phyloP scores from a whole-genome alignment of 2,113 vertebrate species.

The Spea bombifrons region DNA sequence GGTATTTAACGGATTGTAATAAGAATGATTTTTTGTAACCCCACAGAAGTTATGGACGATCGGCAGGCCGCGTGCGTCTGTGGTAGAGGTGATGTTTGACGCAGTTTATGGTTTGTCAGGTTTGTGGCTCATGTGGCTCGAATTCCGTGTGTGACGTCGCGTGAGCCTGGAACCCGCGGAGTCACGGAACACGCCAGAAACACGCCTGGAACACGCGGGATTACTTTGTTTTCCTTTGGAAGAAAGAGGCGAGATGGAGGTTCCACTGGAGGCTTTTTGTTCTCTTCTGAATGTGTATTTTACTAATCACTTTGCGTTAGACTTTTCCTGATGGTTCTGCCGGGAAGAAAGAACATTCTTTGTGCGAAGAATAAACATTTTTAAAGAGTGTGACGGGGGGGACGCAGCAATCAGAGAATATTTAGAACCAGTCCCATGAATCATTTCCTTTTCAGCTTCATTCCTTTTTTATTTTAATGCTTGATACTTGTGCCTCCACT shows the following conservation, averaged over 20 bases:
- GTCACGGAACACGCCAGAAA: no score
- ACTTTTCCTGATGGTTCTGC: not conserved
- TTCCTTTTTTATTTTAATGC: conserved; percentile 18
- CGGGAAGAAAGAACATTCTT: conserved; percentile 15
- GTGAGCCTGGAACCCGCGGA: no score
- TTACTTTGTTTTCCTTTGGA: not conserved
- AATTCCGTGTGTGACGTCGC: no score
- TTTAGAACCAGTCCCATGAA: conserved; percentile 26
- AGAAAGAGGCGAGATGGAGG: not conserved
- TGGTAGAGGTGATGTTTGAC: no score
- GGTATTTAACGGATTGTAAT: no score
- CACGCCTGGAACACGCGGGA: conserved; percentile 35
- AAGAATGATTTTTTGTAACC: no score
- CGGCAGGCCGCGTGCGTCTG: no score
- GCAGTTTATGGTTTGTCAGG: no score
- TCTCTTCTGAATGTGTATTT: not conserved
- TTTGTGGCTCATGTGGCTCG: no score
- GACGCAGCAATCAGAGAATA: conserved; percentile 24
- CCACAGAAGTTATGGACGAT: no score
- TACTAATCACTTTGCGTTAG: not conserved
- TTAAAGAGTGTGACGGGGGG: conserved; percentile 17
- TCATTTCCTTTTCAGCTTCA: conserved; percentile 29
- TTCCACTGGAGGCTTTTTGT: conserved; percentile 11
- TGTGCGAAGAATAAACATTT: conserved; percentile 14
- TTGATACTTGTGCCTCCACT: conserved; percentile 59